Evolutionary conservation across 2,888 invertebrate genomes (phyloP).

Genomic region (Netelia fuscicornis): DNA sequence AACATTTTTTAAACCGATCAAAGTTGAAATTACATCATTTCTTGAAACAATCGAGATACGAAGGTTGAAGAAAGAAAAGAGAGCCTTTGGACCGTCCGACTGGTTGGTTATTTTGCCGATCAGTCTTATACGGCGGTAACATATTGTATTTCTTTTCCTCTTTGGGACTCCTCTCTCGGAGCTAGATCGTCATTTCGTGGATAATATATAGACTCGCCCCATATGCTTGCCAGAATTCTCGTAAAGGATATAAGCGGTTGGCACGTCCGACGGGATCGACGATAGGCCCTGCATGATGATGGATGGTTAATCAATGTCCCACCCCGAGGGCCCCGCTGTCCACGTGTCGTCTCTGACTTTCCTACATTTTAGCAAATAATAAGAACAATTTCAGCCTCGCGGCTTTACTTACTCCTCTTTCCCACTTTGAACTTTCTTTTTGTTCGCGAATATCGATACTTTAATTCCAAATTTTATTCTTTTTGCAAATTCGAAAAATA

Average conservation of each 20-base stretch:
- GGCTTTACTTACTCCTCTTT: no score
- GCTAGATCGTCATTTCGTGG: neutral
- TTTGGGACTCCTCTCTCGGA: neutral
- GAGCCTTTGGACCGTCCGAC: constrained; percentile 4
- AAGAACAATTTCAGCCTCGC: no score
- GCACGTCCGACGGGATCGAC: constrained; percentile 8
- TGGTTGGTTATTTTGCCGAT: neutral
- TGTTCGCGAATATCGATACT: no score
- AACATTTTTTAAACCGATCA: no score
- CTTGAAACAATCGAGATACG: neutral
- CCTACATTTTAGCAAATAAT: neutral
- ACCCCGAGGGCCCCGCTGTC: constrained; percentile 5
- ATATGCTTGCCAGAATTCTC: constrained; percentile 8
- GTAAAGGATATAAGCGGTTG: constrained; percentile 20
- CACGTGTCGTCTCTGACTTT: neutral
- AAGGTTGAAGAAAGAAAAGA: constrained; percentile 19
- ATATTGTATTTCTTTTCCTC: neutral
- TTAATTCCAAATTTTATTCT: no score
- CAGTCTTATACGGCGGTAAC: neutral
- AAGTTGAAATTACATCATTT: no score
- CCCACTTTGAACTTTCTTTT: no score
- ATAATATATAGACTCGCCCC: neutral
- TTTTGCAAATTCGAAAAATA: no score
- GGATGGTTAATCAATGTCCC: constrained; percentile 66
- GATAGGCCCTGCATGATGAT: constrained; percentile 40